Base-by-base conservation (phyloP, 2,797 vertebrate species). In the Macropodus opercularis region DNA sequence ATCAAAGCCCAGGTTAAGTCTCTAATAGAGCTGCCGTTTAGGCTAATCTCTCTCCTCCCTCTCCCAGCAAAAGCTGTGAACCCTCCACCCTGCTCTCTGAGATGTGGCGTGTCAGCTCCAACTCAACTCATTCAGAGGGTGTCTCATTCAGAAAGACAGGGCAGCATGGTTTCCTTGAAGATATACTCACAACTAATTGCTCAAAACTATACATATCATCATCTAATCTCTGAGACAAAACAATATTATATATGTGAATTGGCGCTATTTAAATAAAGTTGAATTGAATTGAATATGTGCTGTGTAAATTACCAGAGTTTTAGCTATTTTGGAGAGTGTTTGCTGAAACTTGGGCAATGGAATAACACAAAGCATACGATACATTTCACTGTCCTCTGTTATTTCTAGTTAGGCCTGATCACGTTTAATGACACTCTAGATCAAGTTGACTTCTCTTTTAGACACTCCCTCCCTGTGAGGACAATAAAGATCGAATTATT, bases 1-100 rank as follows among this genome's bases (percentile, higher is more conserved):
- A 93, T 93, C 92, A 93, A 92, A 92, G 92, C 80, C 51, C 86
- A 91, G 89, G 90, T 93, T 92, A 91, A 91, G 87, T 84, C 85
- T 89, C 86, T 92, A 92, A 92, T 91, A 88, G 91, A 90, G 85
- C 83, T 87, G 91, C 89, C 89, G 83, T 86, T 89, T 81, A 84
- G 78, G 81, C 87, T 92, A 91, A 92, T 92, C 91, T 90, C 77
- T 79, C 65, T 65, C 81, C 79, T 80, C 86, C 83, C 73, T 77
- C 62, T 80, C 63, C 54, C 24, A n/a, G 80, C 72, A 69, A 75
- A 79, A 82, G 77, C 87, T 81, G 72, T 86, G 84, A 85, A 79
- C 83, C 67, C 69, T 74, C 63, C 38, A 43, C 39, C 63, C 47
- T 49, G 59, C 44, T 61, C 61, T 64, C 41, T 34, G 64, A 69